Evolutionary conservation across 1,140 invertebrate genomes (phyloP).

Genomic region (Microplitis mediator): DNA sequence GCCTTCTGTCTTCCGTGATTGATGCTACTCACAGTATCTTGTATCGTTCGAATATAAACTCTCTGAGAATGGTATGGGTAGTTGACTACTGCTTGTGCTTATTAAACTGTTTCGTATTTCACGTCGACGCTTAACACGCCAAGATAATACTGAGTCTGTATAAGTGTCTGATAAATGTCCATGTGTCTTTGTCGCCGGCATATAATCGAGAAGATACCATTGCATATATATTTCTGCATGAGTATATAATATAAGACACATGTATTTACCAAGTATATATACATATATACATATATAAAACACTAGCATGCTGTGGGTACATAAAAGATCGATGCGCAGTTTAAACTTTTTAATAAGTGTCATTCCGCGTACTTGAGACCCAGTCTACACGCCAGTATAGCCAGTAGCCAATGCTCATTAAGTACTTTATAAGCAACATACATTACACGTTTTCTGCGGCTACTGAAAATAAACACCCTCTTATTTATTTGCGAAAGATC

Average conservation of each 20-base stretch:
- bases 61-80: constrained; percentile 20
- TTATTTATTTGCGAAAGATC: not conserved
- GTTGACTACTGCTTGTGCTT: constrained; percentile 43
- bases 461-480: not conserved
- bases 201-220: not conserved
- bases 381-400: not conserved
- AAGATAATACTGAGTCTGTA: constrained; percentile 9
- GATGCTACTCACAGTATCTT: constrained; percentile 45
- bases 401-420: not conserved
- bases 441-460: not conserved
- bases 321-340: constrained; percentile 43
- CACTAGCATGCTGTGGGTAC: too few species aligned
- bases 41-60: constrained; percentile 35
- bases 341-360: constrained; percentile 48
- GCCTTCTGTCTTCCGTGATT: constrained; percentile 41
- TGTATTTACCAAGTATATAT: too few species aligned
- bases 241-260: too few species aligned
- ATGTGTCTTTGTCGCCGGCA: not conserved
- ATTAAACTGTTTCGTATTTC: constrained; percentile 53
- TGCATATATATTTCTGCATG: not conserved
- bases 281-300: too few species aligned
- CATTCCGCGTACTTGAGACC: constrained; percentile 26
- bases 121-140: constrained; percentile 39
- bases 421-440: not conserved
- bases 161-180: not conserved